phyloP scores from a whole-genome alignment of 2,888 invertebrate species.

The Drosophila merina region DNA sequence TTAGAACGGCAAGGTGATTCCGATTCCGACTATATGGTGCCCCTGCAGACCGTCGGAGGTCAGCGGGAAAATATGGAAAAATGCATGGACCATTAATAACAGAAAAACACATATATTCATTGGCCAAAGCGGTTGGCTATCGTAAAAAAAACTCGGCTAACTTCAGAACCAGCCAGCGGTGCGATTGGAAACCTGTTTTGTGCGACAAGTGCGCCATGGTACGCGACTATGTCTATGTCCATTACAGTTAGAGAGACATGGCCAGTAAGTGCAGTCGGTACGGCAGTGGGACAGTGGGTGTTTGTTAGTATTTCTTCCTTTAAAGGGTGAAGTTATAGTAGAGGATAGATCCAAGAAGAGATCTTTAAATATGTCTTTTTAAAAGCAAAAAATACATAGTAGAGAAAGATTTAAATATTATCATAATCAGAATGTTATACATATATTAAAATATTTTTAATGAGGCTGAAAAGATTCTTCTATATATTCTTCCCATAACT shows the following conservation, averaged over 20 bases:
- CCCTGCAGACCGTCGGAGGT: constrained; percentile 68
- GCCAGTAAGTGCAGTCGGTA: constrained; percentile 61
- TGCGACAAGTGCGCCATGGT: constrained; percentile 69
- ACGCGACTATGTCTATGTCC: constrained; percentile 59
- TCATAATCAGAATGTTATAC: no score
- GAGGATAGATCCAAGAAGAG: no score
- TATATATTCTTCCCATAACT: no score
- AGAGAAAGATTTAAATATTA: no score
- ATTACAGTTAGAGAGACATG: constrained; percentile 76
- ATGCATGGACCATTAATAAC: constrained; percentile 62
- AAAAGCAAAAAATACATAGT: no score
- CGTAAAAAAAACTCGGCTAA: constrained; percentile 30
- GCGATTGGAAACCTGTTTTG: constrained; percentile 64
- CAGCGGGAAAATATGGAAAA: constrained; percentile 78
- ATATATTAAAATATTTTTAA: no score
- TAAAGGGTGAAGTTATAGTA: no score
- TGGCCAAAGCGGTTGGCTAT: constrained; percentile 52
- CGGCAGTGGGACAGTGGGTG: constrained; percentile 56
- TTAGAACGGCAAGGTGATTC: constrained; percentile 73
- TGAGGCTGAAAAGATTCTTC: no score
- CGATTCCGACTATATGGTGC: constrained; percentile 37
- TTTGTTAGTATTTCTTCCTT: no score
- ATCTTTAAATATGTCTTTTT: no score
- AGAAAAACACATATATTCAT: constrained; percentile 29
- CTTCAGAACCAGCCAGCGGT: constrained; percentile 39